A percentile compares a stretch with the other conserved stretches of the same genome.
phyloP scores from a whole-genome alignment of 1,140 invertebrate species.

The Pentalonia nigronervosa region DNA sequence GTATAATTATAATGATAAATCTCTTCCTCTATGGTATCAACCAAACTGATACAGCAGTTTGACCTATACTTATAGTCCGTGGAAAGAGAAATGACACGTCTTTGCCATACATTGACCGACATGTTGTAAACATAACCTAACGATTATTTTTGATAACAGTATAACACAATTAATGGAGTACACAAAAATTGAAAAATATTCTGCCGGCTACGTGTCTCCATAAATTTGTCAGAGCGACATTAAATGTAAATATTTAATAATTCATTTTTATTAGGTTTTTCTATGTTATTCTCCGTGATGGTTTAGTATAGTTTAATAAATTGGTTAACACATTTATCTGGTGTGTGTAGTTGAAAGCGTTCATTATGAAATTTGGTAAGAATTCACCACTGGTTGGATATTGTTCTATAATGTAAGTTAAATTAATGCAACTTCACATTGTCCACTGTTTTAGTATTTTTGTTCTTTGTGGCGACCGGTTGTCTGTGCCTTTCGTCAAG shows the following conservation, averaged over 20 bases:
- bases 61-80: not conserved
- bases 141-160: constrained; percentile 13
- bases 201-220: not conserved
- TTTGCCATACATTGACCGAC: not conserved
- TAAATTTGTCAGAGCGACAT: too few species aligned
- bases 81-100: not conserved
- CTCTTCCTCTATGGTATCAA: not conserved
- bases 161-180: not conserved
- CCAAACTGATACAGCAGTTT: not conserved
- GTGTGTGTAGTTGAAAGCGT: not conserved
- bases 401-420: not conserved
- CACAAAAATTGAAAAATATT: constrained; percentile 30
- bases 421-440: not conserved
- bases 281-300: not conserved
- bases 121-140: constrained; percentile 51
- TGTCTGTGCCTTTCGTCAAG: constrained; percentile 2
- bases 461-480: not conserved
- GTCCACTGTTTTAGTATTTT: constrained; percentile 20
- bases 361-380: constrained; percentile 23
- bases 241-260: not conserved
- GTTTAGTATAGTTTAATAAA: not conserved
- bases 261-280: constrained; percentile 11
- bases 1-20: too few species aligned
- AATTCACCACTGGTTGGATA: not conserved
- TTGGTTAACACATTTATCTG: not conserved